These are phyloP conservation scores for Phalangium opilio DNA, from an alignment of 2,888 invertebrate genomes.

Conservation along the genomic window DNA sequence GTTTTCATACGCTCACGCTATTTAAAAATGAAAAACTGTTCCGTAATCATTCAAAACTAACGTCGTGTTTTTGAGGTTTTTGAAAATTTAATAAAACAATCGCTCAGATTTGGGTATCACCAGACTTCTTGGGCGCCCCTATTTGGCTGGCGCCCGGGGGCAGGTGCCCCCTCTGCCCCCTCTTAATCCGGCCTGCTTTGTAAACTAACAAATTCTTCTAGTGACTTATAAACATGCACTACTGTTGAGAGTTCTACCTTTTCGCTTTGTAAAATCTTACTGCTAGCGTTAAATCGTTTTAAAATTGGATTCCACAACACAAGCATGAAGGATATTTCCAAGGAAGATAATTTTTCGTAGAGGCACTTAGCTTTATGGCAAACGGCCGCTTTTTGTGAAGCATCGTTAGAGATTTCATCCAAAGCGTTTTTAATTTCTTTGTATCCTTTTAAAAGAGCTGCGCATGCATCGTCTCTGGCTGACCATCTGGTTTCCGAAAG, in stretches of 20 bases:
- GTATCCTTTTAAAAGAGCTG: neutral
- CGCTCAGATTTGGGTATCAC: too few species aligned
- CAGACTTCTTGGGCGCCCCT: too few species aligned
- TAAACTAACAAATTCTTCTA: neutral
- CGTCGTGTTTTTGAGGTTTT: too few species aligned
- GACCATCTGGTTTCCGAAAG: neutral
- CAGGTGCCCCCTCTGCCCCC: too few species aligned
- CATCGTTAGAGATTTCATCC: neutral
- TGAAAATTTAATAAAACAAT: too few species aligned
- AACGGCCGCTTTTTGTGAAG: neutral
- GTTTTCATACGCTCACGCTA: too few species aligned
- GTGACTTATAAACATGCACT: neutral
- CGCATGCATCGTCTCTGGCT: neutral
- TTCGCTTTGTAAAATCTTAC: neutral
- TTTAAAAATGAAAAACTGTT: too few species aligned
- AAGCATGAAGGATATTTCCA: neutral
- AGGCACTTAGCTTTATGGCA: neutral
- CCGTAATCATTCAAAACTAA: too few species aligned
- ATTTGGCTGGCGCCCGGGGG: too few species aligned
- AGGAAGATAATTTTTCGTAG: neutral
- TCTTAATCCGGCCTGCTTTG: too few species aligned
- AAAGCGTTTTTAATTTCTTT: neutral
- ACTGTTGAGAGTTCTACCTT: neutral
- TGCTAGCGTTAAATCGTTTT: neutral
- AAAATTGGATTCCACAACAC: neutral